Evolutionary conservation across 2,797 vertebrate species (phyloP), one percentile per base, ranked within the genome.

Genomic region (Onychomys arenicola): DNA sequence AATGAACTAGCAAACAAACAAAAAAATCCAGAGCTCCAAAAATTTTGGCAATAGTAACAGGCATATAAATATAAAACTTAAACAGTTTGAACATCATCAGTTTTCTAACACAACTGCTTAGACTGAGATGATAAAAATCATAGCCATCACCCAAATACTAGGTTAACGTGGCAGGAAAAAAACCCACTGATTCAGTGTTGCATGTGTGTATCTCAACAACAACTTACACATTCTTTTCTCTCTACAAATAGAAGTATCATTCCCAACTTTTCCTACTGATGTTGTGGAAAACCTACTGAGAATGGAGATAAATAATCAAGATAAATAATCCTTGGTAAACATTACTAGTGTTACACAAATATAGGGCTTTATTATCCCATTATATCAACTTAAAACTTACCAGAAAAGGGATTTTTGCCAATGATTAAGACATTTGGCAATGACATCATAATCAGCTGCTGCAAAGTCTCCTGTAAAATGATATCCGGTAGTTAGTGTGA

Each of bases 381-480:
- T 86, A 81, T 78, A 61, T 25, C 61, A 80, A 75, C 90, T 78
- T 97, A 94, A 96, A 90, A 99, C 99, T 98, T 99, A 99, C 99
- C 99, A 97, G 99, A 99, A 95, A 99, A 99, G 80, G 99, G 99
- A 97, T 99, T 99, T 97, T 99, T 99, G 93, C 99, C 99, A 97
- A 99, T 99, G 92, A 99, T 98, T 98, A 99, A 98, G 93, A 99
- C 99, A 87, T 99, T 99, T 95, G 99, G 99, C 97, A 99, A 98
- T 96, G 99, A 99, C 99, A 99, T 99, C 99, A 99, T 99, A 96
- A 99, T 99, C 98, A 99, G 98, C 97, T 99, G 99, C 98, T 99
- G 99, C 95, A 99, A 99, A 97, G 97, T 99, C 98, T 99, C 99
- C 99, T 99, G 98, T 13, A 97, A 98, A 98, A 85, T 91, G 40